These are phyloP conservation scores for Agraylea sexmaculata DNA, from an alignment of 1,140 invertebrate species.

Conservation along the genomic window DNA sequence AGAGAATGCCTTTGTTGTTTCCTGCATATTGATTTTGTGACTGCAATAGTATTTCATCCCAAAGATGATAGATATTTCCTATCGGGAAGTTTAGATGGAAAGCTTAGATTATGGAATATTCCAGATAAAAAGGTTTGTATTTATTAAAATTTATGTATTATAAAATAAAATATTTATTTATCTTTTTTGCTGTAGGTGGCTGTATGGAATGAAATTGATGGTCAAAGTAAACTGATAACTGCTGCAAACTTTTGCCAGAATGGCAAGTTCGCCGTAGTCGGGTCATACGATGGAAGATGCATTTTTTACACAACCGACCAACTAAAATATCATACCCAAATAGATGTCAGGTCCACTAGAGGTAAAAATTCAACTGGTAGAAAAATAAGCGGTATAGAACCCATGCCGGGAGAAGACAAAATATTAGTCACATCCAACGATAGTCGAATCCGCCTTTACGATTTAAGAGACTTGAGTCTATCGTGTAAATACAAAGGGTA, in stretches of 20 bases:
- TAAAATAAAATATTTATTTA: slow-evolving; percentile 2
- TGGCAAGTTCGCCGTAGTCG: slow-evolving; percentile 95
- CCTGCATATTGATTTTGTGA: slow-evolving; percentile 98
- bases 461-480: slow-evolving; percentile 87
- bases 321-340: slow-evolving; percentile 95
- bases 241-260: slow-evolving; percentile 97
- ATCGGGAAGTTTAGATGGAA: slow-evolving; percentile 90
- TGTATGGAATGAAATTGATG: slow-evolving; percentile 94
- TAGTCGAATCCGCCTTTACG: slow-evolving; percentile 91
- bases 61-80: slow-evolving; percentile 91
- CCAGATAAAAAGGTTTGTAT: slow-evolving; percentile 83
- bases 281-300: slow-evolving; percentile 95
- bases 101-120: slow-evolving; percentile 96
- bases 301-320: slow-evolving; percentile 98
- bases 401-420: slow-evolving; percentile 92
- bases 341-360: slow-evolving; percentile 86
- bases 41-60: slow-evolving; percentile 96
- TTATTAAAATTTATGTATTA: neutral
- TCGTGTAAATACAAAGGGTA: slow-evolving; percentile 96
- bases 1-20: slow-evolving; percentile 97
- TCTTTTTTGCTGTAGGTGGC: slow-evolving; percentile 45
- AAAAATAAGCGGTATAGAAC: slow-evolving; percentile 96
- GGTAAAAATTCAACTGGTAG: slow-evolving; percentile 89
- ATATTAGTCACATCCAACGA: slow-evolving; percentile 98
- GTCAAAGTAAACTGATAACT: slow-evolving; percentile 89